A percentile compares a stretch with the other conserved stretches of the same genome.
These are phyloP conservation scores for Drosophila fulvimacula DNA, from an alignment of 2,888 invertebrate genomes.

Conservation along the genomic window DNA sequence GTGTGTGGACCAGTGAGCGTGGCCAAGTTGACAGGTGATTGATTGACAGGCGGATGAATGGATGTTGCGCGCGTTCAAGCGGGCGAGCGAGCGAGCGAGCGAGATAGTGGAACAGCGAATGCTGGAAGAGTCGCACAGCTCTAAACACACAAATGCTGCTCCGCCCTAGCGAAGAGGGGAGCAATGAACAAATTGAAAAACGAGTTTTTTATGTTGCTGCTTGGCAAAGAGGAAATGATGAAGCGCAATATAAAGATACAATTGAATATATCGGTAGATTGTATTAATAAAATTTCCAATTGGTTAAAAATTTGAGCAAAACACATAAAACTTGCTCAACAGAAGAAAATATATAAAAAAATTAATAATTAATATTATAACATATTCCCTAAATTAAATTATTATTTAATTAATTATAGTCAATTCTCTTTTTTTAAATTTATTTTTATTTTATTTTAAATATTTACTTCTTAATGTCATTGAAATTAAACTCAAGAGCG, in stretches of 20 bases:
- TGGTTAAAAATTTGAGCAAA: background rate
- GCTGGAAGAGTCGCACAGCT: constrained; percentile 45
- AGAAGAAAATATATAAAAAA: background rate
- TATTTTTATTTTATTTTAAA: background rate
- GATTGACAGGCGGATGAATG: constrained; percentile 79
- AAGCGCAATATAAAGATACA: background rate
- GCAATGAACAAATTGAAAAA: constrained; percentile 19
- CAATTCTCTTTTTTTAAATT: background rate
- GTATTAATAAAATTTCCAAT: background rate
- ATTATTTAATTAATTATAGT: background rate
- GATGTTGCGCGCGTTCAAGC: constrained; percentile 30
- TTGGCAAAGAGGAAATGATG: constrained; percentile 4
- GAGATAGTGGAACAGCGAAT: constrained; percentile 35
- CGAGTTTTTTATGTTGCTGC: constrained; percentile 43
- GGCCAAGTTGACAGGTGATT: constrained; percentile 82
- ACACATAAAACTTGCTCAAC: background rate
- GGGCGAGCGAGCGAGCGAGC: constrained; percentile 58
- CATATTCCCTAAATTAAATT: too few species aligned
- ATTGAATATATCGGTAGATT: background rate
- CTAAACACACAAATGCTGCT: constrained; percentile 46
- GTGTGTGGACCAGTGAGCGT: constrained; percentile 64
- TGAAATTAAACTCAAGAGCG: constrained; percentile 1
- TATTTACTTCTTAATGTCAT: constrained; percentile 1
- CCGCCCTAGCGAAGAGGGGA: constrained; percentile 50
- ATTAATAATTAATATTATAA: too few species aligned